Evolutionary conservation across 1,140 invertebrate genomes (phyloP), one percentile per base, ranked within the genome.

Genomic region (Neodiprion pinetum): DNA sequence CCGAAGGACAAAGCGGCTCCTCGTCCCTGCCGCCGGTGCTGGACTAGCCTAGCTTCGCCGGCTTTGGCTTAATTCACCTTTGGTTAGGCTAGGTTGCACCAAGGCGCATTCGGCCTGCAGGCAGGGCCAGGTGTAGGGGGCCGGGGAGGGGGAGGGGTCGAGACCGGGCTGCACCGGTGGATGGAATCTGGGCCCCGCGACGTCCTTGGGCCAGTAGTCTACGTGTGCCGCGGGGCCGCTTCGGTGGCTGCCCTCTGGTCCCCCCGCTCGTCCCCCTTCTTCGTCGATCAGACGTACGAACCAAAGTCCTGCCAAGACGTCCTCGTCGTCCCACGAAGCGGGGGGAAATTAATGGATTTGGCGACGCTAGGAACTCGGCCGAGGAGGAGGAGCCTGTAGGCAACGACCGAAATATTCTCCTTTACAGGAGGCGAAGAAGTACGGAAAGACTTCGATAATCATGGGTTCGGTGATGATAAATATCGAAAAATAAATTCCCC

Each of bases 121-220:
- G 67, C 75, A 69, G 77, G 17, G 28, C n/a, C 65, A 14, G 40
- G 17, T 14, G 71, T 14, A 69, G 49, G 61, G 72, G 73, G 67
- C 47, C 50, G 28, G 11, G 17, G 7, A 7, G 70, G 40, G 70
- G 74, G 72, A 48, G 74, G 71, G 71, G 76, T 72, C 70, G 69
- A 1, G 12, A 67, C 21, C 71, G 74, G 72, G 61, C 71, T 67
- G 72, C 73, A 73, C 70, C 66, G 71, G 61, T 66, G 48, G 69
- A 75, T 11, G 50, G 78, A 83, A 84, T 85, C 83, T 84, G 85
- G 83, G 82, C 78, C 84, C 84, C 80, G 82, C 79, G 82, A 84
- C 84, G 84, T 83, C 85, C 84, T 85, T 85, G 84, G 83, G 84
- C 75, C 80, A 79, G 80, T 85, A 84, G 84, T 84, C 82, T 80